phyloP scores from a whole-genome alignment of 2,888 invertebrate species.

The Tetrapedia diversipes region DNA sequence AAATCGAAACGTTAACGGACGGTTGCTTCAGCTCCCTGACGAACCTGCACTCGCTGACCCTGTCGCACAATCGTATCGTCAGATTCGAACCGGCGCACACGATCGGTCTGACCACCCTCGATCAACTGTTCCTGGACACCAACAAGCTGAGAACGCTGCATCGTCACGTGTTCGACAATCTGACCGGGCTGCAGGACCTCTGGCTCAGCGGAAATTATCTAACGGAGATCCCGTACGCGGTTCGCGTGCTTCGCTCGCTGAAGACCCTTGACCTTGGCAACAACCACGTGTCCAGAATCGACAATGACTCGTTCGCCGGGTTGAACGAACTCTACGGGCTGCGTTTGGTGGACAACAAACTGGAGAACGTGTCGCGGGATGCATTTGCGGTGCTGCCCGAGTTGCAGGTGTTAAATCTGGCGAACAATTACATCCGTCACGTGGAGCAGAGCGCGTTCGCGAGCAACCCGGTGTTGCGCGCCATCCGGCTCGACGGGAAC shows the following conservation, averaged over 20 bases:
- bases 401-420: slow-evolving; percentile 91
- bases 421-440: slow-evolving; percentile 90
- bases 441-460: slow-evolving; percentile 91
- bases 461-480: slow-evolving; percentile 89
- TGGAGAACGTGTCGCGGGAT: slow-evolving; percentile 89
- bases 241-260: slow-evolving; percentile 88
- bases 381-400: slow-evolving; percentile 89
- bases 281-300: slow-evolving; percentile 90
- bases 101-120: slow-evolving; percentile 89
- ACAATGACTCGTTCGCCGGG: slow-evolving; percentile 89
- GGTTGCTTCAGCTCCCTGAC: slow-evolving; percentile 90
- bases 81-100: slow-evolving; percentile 89
- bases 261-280: slow-evolving; percentile 92
- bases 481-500: slow-evolving; percentile 91
- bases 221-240: slow-evolving; percentile 88
- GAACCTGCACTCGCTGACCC: slow-evolving; percentile 90
- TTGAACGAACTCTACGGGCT: slow-evolving; percentile 90
- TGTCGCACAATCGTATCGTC: slow-evolving; percentile 89
- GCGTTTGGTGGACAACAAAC: slow-evolving; percentile 91
- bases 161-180: slow-evolving; percentile 89
- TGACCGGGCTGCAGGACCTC: slow-evolving; percentile 90
- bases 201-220: slow-evolving; percentile 90
- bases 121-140: slow-evolving; percentile 89
- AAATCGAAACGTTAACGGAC: slow-evolving; percentile 88
- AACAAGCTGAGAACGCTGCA: slow-evolving; percentile 89